phyloP scores from a whole-genome alignment of 2,797 vertebrate species.

The Australoheros facetus region DNA sequence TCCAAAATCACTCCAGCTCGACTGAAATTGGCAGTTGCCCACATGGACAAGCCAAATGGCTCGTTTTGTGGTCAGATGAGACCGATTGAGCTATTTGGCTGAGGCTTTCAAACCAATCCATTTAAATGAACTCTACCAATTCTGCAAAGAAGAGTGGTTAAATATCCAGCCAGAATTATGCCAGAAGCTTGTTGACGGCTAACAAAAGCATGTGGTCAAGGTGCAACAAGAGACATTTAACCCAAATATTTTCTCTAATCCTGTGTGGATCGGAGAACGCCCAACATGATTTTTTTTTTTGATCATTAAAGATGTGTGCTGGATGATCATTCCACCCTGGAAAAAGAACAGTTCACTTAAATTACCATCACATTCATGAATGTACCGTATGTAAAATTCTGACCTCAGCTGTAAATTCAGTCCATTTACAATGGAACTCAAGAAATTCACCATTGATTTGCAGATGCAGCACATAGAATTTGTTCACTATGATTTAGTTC shows the following conservation, averaged over 20 bases:
- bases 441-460: not conserved
- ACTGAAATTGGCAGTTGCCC: too few relatives aligned
- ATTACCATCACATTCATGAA: not conserved
- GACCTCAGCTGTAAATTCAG: not conserved
- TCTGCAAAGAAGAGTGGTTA: not conserved
- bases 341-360: not conserved
- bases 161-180: not conserved
- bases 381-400: not conserved
- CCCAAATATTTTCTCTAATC: not conserved
- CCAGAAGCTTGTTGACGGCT: not conserved
- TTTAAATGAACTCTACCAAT: not conserved
- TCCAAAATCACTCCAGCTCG: too few relatives aligned
- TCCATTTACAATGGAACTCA: not conserved
- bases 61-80: too few relatives aligned
- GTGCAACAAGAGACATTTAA: too few relatives aligned
- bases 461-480: not conserved
- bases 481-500: rapidly evolving
- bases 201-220: not conserved
- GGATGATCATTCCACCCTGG: not conserved
- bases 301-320: not conserved
- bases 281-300: too few relatives aligned
- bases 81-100: too few relatives aligned
- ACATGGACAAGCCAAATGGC: too few relatives aligned
- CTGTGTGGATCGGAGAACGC: not conserved
- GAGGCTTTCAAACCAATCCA: not conserved